Evolutionary conservation across 1,140 invertebrate species (phyloP).

Genomic region (Macrobrachium rosenbergii): DNA sequence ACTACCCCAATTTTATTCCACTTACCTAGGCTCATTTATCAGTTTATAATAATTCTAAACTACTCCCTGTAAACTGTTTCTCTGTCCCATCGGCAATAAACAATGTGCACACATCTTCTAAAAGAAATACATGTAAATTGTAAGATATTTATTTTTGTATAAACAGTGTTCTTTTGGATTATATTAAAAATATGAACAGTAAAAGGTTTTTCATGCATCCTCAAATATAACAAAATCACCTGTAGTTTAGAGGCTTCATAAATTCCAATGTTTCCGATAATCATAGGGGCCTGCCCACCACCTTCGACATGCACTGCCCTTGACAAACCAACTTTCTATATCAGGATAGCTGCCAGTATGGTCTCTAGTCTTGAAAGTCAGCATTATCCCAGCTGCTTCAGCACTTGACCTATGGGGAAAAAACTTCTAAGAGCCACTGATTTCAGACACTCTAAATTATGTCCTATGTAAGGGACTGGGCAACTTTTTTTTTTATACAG

Average conservation of each 20-base stretch:
- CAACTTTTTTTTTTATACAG: no score
- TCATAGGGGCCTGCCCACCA: conserved; percentile 37
- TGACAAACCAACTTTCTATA: conserved; percentile 41
- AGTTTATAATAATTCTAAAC: no score
- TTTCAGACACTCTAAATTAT: no score
- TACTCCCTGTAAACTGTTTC: no score
- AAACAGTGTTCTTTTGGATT: neutral
- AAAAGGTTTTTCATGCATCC: neutral
- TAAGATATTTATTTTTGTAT: no score
- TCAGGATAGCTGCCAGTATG: conserved; percentile 44
- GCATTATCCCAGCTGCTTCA: conserved; percentile 23
- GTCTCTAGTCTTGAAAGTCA: conserved; percentile 10
- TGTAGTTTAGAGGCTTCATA: neutral
- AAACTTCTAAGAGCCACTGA: neutral
- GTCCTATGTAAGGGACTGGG: no score
- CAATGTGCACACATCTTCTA: no score
- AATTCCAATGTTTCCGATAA: conserved; percentile 14
- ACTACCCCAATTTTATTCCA: no score
- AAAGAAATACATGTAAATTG: no score
- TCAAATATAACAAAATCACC: neutral
- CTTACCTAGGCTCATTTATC: no score
- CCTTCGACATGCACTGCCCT: conserved; percentile 39
- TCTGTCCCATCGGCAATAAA: no score
- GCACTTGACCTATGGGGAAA: neutral
- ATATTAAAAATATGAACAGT: neutral